Conservation (phyloP, 2,113 vertebrate species). For the Conger conger region DNA sequence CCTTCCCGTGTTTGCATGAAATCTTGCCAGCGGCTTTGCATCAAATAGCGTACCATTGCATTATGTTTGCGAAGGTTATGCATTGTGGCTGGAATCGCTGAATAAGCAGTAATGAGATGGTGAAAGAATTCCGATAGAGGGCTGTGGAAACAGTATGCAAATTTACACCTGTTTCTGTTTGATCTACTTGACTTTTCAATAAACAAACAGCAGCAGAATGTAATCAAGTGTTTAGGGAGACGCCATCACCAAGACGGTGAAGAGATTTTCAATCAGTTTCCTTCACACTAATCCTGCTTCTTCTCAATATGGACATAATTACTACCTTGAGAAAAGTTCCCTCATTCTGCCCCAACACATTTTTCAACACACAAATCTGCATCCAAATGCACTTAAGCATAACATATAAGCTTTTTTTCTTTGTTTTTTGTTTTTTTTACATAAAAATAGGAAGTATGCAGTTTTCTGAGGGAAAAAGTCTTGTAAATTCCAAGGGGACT, state of each 20-base stretch:
- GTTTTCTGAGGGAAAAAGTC: background rate
- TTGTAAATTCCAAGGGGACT: background rate
- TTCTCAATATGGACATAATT: slow-evolving; percentile 6
- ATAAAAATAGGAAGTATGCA: background rate
- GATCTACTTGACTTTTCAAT: slow-evolving; percentile 24
- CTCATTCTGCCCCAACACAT: background rate
- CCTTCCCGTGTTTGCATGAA: background rate
- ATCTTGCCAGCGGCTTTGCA: background rate
- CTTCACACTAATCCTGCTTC: background rate
- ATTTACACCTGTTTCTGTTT: slow-evolving; percentile 10
- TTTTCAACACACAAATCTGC: background rate
- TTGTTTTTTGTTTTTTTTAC: background rate
- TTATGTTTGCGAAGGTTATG: background rate
- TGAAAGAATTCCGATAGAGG: slow-evolving; percentile 8
- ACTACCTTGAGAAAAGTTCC: background rate
- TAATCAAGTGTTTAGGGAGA: slow-evolving; percentile 23
- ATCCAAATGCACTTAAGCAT: background rate
- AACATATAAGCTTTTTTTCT: background rate
- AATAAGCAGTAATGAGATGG: slow-evolving; percentile 12
- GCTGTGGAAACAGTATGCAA: slow-evolving; percentile 2
- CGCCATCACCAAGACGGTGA: background rate
- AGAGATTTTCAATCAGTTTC: slow-evolving; percentile 14
- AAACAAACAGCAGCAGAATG: slow-evolving; percentile 16
- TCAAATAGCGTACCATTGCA: background rate
- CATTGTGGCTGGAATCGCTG: slow-evolving; percentile 6